Evolutionary conservation across 1,140 invertebrate species (phyloP), one percentile per base, ranked within the genome.

Genomic region (Chironomus striatipennis): DNA sequence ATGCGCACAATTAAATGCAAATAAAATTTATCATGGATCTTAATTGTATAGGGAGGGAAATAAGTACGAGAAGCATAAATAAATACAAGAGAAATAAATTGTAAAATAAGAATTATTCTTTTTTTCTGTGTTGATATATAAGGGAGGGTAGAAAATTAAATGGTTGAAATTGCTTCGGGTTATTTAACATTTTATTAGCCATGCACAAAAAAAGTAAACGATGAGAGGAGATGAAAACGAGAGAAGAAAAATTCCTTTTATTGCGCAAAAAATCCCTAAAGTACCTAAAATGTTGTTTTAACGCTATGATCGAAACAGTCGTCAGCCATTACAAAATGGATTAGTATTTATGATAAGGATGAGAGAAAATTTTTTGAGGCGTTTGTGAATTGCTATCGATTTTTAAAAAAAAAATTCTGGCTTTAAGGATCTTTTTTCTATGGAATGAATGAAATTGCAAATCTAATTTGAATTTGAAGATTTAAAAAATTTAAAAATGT

Each of bases 1-100:
- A 70, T 70, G 65, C 65, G 65, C n/a, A 70, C 65, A 70, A 70
- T 70, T 70, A 70, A 70, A 70, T 70, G 65, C 65, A 70, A 70
- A 70, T 70, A 70, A 70, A 70, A 70, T 70, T 70, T 70, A 70
- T 70, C 65, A 70, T 21, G 65, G 17, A 57, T 70, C 20, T 18
- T 70, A 70, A 70, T 70, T 70, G 65, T 57, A 57, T 57, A 57
- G 47, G 47, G 47, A 57, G 47, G 47, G 47, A 57, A 57, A 57
- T 57, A 57, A 57, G n/a, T 57, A 57, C 8, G 47, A 57, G 47
- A 34, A 57, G n/a, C 65, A 70, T 18, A 20, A 70, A n/a, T 12
- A 57, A 57, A 8, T 18, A 18, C 65, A 17, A 70, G 20, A 70
- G 65, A 20, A 8, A 18, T 67, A 20, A 8, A 67, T 7, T 67